Evolutionary conservation across 1,140 invertebrate species (phyloP).

Genomic region (Bombyx mori): ASM3026992v2 NC_085110.1:16942001-16942500

Average conservation of each 20-base stretch:
- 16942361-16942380: not conserved
- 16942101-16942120: too few species aligned
- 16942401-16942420: not conserved
- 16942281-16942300: constrained; percentile 48
- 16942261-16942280: constrained; percentile 48
- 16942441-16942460: too few species aligned
- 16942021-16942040: too few species aligned
- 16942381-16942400: not conserved
- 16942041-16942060: too few species aligned
- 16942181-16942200: constrained; percentile 21
- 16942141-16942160: too few species aligned
- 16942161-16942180: not conserved
- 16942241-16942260: constrained; percentile 62
- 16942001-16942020: too few species aligned
- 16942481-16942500: too few species aligned
- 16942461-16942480: too few species aligned
- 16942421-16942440: too few species aligned
- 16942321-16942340: constrained; percentile 28
- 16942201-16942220: constrained; percentile 45
- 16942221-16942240: constrained; percentile 30
- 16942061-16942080: too few species aligned
- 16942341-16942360: not conserved
- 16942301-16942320: constrained; percentile 39
- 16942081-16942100: too few species aligned
- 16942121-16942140: too few species aligned